Conservation (phyloP, 2,113 vertebrate species). For the Colinus virginianus region DNA sequence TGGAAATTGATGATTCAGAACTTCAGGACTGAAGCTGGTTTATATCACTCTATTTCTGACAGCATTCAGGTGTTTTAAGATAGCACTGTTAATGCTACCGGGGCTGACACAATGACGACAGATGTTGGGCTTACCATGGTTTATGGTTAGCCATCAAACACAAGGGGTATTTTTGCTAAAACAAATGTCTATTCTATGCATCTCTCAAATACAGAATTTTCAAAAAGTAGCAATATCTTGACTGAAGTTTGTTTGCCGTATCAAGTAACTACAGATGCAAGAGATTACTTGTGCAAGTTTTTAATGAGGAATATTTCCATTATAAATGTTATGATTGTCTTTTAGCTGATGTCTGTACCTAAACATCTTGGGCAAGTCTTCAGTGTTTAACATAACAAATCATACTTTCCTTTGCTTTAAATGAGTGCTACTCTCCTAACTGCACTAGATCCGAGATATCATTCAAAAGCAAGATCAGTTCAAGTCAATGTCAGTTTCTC, state of each 20-base stretch:
- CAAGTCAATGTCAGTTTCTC: neutral
- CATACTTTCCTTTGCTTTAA: neutral
- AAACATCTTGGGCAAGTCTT: neutral
- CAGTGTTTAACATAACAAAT: neutral
- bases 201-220: neutral
- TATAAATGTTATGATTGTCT: neutral
- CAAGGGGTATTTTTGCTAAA: neutral
- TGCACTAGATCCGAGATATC: neutral
- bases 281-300: neutral
- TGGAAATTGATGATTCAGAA: neutral
- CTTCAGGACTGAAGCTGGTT: neutral
- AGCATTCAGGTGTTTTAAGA: neutral
- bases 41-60: neutral
- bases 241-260: neutral
- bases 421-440: neutral
- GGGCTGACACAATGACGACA: neutral
- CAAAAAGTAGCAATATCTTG: neutral
- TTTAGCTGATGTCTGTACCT: neutral
- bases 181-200: neutral
- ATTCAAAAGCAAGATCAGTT: neutral
- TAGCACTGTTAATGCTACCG: neutral
- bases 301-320: neutral
- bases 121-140: neutral
- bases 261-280: neutral
- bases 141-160: neutral